Percentiles rank a stretch among this genome's conserved stretches.
Conservation (phyloP, 2,888 invertebrate genomes). For the Erebia epiphron region DNA sequence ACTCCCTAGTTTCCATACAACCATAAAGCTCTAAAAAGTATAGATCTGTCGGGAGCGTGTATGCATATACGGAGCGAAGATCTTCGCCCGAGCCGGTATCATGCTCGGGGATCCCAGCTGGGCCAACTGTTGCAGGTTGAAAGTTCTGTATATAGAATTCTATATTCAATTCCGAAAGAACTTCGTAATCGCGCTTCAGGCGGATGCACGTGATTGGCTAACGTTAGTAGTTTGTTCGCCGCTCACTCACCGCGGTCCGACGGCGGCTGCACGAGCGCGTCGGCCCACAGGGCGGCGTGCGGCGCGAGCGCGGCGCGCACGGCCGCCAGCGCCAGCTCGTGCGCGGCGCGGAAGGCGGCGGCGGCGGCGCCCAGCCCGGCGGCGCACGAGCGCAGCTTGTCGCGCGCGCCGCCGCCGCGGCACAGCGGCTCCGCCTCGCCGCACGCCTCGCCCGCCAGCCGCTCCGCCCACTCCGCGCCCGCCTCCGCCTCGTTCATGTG, state of each 20-base stretch:
- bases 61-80: too few relatives aligned
- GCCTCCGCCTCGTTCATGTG: slow-evolving; percentile 95
- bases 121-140: too few relatives aligned
- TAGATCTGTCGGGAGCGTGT: too few relatives aligned
- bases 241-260: slow-evolving; percentile 48
- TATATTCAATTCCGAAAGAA: too few relatives aligned
- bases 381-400: slow-evolving; percentile 62
- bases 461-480: slow-evolving; percentile 95
- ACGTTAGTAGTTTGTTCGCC: too few relatives aligned
- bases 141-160: too few relatives aligned
- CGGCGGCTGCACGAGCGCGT: slow-evolving; percentile 52
- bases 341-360: slow-evolving; percentile 64
- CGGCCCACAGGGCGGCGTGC: slow-evolving; percentile 58
- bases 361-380: slow-evolving; percentile 61
- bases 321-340: slow-evolving; percentile 54
- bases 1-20: too few relatives aligned
- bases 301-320: slow-evolving; percentile 58
- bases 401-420: slow-evolving; percentile 55
- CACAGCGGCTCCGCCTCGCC: slow-evolving; percentile 84
- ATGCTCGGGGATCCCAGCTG: too few relatives aligned
- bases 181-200: too few relatives aligned
- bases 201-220: too few relatives aligned
- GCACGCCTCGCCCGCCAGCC: slow-evolving; percentile 90
- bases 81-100: too few relatives aligned
- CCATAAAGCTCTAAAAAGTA: too few relatives aligned